Evolutionary conservation across 2,113 vertebrate genomes (phyloP).

Genomic region (Etheostoma spectabile): DNA sequence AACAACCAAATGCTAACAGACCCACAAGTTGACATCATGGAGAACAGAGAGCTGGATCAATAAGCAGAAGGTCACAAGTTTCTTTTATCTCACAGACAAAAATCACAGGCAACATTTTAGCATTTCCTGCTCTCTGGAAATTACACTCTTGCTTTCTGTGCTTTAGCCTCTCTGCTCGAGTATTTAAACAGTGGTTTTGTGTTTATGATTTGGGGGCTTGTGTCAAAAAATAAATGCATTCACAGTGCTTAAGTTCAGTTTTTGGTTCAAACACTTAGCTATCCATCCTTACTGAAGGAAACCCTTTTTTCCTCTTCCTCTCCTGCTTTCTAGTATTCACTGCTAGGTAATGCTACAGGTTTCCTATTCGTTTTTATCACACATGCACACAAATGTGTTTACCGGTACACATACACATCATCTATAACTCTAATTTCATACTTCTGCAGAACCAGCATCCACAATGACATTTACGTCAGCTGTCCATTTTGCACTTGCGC

Average conservation of each 20-base stretch:
- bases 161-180: slow-evolving; percentile 31
- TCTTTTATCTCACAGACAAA: slow-evolving; percentile 37
- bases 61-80: slow-evolving; percentile 60
- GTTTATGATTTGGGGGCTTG: slow-evolving; percentile 40
- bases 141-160: slow-evolving; percentile 24
- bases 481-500: slow-evolving; percentile 12
- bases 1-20: slow-evolving; percentile 40
- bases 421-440: background rate
- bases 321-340: background rate
- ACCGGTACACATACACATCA: too few species aligned
- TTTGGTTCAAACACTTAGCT: slow-evolving; percentile 13
- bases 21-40: slow-evolving; percentile 14
- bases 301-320: background rate
- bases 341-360: background rate
- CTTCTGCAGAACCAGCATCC: slow-evolving; percentile 1
- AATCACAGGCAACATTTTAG: slow-evolving; percentile 31
- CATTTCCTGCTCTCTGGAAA: slow-evolving; percentile 43
- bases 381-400: too few species aligned
- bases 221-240: slow-evolving; percentile 45
- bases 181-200: slow-evolving; percentile 36
- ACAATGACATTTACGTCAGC: background rate
- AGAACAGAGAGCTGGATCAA: slow-evolving; percentile 53
- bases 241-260: slow-evolving; percentile 9
- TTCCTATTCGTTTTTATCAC: slow-evolving; percentile 1
- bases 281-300: slow-evolving; percentile 13